phyloP scores from a whole-genome alignment of 2,797 vertebrate species.

The Rhinella marina region DNA sequence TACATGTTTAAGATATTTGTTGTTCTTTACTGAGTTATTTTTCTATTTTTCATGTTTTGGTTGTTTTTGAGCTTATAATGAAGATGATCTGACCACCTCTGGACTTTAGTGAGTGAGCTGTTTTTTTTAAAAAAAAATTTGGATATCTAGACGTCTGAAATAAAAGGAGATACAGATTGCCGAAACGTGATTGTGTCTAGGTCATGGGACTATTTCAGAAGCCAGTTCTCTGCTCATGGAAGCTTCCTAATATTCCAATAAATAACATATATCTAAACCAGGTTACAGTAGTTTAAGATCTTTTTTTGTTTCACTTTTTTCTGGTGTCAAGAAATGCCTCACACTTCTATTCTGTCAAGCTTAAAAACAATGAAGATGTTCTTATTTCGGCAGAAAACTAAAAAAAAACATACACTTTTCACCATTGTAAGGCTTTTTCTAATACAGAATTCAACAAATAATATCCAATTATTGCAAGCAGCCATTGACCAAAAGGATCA shows the following conservation, averaged over 20 bases:
- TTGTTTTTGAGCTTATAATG: neutral
- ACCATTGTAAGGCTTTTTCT: neutral
- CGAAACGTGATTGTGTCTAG: neutral
- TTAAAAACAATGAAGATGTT: neutral
- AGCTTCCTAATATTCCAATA: neutral
- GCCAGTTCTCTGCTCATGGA: neutral
- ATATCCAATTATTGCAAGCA: slow-evolving; percentile 38
- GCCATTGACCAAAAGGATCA: neutral
- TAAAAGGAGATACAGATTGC: neutral
- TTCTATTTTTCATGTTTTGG: neutral
- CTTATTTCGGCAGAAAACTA: neutral
- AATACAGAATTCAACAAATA: neutral
- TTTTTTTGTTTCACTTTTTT: neutral
- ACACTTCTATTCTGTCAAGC: neutral
- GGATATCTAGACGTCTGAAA: neutral
- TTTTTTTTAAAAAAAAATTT: neutral
- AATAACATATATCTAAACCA: neutral
- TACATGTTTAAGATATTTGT: neutral
- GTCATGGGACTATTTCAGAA: neutral
- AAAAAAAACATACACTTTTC: neutral
- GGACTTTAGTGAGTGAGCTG: neutral
- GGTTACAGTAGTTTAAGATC: neutral
- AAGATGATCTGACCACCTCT: neutral
- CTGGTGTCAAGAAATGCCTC: neutral
- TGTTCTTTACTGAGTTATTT: neutral